These are phyloP conservation scores for Lasioglossum malachurum DNA, from an alignment of 2,888 invertebrate genomes.

Conservation along the genomic window DNA sequence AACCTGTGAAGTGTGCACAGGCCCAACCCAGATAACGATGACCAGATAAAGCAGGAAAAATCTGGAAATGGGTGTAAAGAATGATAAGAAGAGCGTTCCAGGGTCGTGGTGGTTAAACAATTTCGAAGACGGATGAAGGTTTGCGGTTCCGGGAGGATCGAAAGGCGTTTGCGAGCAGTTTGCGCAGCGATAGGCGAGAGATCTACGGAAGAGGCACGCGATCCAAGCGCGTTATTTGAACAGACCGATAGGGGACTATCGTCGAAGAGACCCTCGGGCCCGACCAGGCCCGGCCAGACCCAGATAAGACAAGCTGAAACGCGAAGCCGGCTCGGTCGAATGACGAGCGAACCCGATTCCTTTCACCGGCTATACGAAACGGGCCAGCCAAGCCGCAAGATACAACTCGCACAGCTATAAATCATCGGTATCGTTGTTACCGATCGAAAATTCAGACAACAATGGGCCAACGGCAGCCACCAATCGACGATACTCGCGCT, in stretches of 20 bases:
- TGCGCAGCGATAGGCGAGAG: not conserved
- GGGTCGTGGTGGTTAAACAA: not conserved
- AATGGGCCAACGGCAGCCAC: slow-evolving; percentile 39
- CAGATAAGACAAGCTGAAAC: slow-evolving; percentile 64
- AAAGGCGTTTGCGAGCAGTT: not conserved
- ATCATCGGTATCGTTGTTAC: slow-evolving; percentile 56
- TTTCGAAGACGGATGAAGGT: not conserved
- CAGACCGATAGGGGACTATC: slow-evolving; percentile 60
- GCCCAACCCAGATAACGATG: not conserved
- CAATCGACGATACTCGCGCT: not conserved
- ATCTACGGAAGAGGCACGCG: slow-evolving; percentile 4
- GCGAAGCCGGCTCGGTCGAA: slow-evolving; percentile 39
- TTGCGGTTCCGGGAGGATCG: not conserved
- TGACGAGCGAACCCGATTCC: slow-evolving; percentile 38
- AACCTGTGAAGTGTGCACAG: not conserved
- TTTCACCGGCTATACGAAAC: slow-evolving; percentile 48
- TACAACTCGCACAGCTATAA: slow-evolving; percentile 47
- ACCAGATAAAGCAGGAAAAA: not conserved
- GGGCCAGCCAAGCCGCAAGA: slow-evolving; percentile 31
- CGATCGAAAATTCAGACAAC: slow-evolving; percentile 48
- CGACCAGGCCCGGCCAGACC: not conserved
- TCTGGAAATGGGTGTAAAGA: not conserved
- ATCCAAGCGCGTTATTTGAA: slow-evolving; percentile 54
- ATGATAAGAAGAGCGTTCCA: not conserved
- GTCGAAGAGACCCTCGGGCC: slow-evolving; percentile 45